A percentile compares a stretch with the other conserved stretches of the same genome.
These are phyloP conservation scores for Cricetomys ansorgei DNA, from an alignment of 2,113 vertebrate genomes.

Conservation along the genomic window DNA sequence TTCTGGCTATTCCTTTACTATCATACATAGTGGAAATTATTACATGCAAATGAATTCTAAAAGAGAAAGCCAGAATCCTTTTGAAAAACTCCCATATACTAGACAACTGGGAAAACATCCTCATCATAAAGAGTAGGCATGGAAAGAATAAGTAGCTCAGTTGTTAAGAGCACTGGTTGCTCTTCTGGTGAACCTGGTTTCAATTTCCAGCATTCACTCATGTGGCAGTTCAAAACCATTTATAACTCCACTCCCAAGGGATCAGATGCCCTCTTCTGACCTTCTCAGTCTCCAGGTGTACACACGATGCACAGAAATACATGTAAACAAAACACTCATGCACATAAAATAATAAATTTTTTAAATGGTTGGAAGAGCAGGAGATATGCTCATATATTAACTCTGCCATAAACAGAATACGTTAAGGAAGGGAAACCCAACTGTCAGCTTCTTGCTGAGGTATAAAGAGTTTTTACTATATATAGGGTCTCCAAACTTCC, in stretches of 20 bases:
- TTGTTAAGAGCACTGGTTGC: neutral
- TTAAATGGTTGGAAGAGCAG: neutral
- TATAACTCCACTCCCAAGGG: neutral
- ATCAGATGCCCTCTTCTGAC: neutral
- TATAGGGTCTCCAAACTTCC: neutral
- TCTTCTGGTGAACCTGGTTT: neutral
- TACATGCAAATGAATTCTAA: neutral
- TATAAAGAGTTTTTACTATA: neutral
- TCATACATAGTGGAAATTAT: neutral
- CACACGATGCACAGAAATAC: neutral
- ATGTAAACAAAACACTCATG: neutral
- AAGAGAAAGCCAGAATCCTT: neutral
- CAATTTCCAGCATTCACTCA: neutral
- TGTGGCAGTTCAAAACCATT: neutral
- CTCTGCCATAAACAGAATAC: neutral
- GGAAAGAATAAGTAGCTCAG: neutral
- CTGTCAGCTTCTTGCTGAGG: neutral
- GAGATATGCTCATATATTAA: neutral
- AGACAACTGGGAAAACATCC: neutral
- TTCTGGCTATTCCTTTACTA: neutral
- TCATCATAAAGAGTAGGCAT: neutral
- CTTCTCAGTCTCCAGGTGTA: neutral
- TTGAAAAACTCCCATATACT: neutral
- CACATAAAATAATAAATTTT: neutral
- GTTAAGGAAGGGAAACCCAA: neutral